Conservation (phyloP, 2,113 vertebrate species). For the Papio anubis region DNA sequence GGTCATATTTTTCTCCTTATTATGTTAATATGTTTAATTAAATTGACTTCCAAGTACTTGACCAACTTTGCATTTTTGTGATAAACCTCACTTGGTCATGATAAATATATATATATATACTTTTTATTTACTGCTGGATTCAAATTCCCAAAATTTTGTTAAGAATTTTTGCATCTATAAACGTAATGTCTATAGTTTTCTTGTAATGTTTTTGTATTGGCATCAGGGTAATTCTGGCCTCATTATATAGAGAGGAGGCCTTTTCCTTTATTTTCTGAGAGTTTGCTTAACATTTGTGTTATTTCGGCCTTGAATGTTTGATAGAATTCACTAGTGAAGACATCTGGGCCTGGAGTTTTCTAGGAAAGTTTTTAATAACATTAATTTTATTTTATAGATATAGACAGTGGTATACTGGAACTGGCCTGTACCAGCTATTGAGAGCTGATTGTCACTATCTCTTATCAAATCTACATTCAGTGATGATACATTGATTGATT, state of each 20-base stretch:
- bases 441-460: not conserved
- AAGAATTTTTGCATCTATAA: not conserved
- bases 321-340: slow-evolving; percentile 1
- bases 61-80: not conserved
- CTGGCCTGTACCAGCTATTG: not conserved
- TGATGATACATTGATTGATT: not conserved
- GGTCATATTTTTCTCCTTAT: slow-evolving; percentile 20
- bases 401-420: not conserved
- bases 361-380: not conserved
- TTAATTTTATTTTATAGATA: not conserved
- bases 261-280: not conserved
- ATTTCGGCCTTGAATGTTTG: not conserved
- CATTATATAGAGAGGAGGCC: not conserved
- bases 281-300: slow-evolving; percentile 1
- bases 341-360: slow-evolving; percentile 4
- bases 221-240: not conserved
- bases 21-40: not conserved
- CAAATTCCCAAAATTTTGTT: not conserved
- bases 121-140: not conserved
- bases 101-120: not conserved
- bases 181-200: not conserved
- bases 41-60: not conserved
- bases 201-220: not conserved
- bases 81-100: not conserved
- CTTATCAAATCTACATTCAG: slow-evolving; percentile 4